A percentile compares a stretch with the other conserved stretches of the same genome.
phyloP scores from a whole-genome alignment of 2,113 vertebrate genomes.

The Speoplatyrhinus poulsoni region DNA sequence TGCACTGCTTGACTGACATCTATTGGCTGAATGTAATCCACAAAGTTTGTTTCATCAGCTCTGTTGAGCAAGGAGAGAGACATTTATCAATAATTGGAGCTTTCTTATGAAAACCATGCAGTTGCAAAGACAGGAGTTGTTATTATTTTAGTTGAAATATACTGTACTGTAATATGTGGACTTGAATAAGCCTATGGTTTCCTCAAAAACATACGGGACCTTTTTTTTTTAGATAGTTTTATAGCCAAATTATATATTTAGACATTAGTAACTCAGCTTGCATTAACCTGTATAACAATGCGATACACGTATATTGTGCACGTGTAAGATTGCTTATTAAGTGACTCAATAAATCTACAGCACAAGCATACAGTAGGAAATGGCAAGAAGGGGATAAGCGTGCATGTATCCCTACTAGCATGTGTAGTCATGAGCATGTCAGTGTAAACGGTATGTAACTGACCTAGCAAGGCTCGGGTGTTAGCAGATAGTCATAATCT shows the following conservation, averaged over 20 bases:
- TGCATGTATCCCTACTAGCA: background rate
- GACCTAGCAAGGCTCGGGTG: constrained; percentile 65
- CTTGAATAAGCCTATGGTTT: too few species aligned
- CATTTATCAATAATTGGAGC: background rate
- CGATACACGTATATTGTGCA: too few species aligned
- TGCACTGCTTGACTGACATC: constrained; percentile 17
- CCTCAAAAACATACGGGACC: too few species aligned
- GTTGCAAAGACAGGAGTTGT: background rate
- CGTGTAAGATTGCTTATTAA: too few species aligned
- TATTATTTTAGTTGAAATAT: background rate
- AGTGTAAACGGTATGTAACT: background rate
- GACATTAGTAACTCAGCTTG: too few species aligned
- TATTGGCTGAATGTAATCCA: background rate
- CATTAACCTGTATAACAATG: background rate
- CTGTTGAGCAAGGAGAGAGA: background rate
- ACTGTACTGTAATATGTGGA: too few species aligned
- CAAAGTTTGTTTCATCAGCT: constrained; percentile 10
- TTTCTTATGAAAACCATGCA: background rate
- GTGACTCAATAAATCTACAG: too few species aligned
- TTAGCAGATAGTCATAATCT: constrained; percentile 66
- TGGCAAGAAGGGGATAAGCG: too few species aligned
- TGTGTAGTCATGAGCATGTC: background rate
- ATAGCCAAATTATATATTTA: too few species aligned
- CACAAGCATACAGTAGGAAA: too few species aligned
- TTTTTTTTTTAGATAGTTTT: too few species aligned